Evolutionary conservation across 2,113 vertebrate genomes (phyloP), one percentile per base, ranked within the genome.

Genomic region (Microcebus lehilahytsara): DNA sequence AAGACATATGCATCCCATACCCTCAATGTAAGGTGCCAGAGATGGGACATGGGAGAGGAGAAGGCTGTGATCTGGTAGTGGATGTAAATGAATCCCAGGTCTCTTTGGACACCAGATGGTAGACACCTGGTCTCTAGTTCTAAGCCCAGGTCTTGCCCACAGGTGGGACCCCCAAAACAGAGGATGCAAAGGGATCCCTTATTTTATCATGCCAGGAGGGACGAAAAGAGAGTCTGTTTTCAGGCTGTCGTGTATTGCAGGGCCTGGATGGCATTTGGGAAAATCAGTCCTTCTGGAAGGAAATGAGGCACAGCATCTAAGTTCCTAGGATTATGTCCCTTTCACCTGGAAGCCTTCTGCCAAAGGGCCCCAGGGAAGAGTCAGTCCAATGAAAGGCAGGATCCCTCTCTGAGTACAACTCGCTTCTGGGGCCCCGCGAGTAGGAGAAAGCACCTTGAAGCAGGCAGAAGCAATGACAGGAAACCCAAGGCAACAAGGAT

Each of bases 321-420:
- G 32, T 34, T 78, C 81, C 64, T 81, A 42, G 71, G 51, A 72
- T 72, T 79, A 51, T 16, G 34, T 53, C 64, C 42, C 69, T 84
- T 58, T 84, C 83, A 72, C 93, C 89, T 79, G 60, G 90, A 64
- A 51, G 51, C 62, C 64, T 91, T 37, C 90, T 94, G 92, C 71
- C 95, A 91, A 85, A 92, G 92, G 95, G 78, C 92, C 81, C 71
- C 85, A 11, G 93, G 90, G 79, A 53, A 96, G 94, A 96, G 87
- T 92, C 87, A 23, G 58, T 72, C 74, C 84, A 64, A n/a, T 75
- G 80, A 98, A 84, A 97, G 85, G 66, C 60, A 71, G 81, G n/a
- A 40, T 79, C 64, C 87, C 4, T 85, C 51, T 62, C 78, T 37
- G 53, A 66, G 85, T 20, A 64, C 84, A 58, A 77, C 89, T 72